These are phyloP conservation scores for Thyatira batis DNA, from an alignment of 2,888 invertebrate species.

Conservation along the genomic window DNA sequence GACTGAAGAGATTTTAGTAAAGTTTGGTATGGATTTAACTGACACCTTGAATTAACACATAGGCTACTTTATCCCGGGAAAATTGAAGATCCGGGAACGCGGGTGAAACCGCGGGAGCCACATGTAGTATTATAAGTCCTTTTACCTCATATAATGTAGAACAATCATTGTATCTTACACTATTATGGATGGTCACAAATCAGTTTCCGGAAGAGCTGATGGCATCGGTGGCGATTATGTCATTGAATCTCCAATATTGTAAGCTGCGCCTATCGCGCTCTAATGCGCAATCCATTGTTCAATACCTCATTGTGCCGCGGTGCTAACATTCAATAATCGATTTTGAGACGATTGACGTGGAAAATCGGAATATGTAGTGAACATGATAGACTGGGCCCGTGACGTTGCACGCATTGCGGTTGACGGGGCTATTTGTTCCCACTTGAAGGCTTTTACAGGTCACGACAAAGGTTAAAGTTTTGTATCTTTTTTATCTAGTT, in stretches of 20 bases:
- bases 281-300: neutral
- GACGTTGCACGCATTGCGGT: conserved; percentile 54
- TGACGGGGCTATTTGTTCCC: conserved; percentile 52
- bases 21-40: no score
- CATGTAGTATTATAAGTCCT: no score
- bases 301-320: neutral
- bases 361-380: conserved; percentile 43
- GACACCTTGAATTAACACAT: no score
- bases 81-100: no score
- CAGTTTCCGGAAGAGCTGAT: no score
- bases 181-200: no score
- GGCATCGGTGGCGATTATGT: neutral
- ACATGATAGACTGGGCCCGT: conserved; percentile 46
- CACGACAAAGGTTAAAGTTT: conserved; percentile 13
- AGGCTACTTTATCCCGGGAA: no score
- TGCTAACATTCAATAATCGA: conserved; percentile 20
- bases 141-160: no score
- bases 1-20: no score
- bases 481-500: no score
- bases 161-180: no score
- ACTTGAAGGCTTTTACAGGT: conserved; percentile 17
- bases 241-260: neutral
- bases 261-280: neutral
- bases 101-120: no score
- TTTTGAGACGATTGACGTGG: conserved; percentile 31